Evolutionary conservation across 2,797 vertebrate genomes (phyloP).

Genomic region (Benthosema pterotum): DNA sequence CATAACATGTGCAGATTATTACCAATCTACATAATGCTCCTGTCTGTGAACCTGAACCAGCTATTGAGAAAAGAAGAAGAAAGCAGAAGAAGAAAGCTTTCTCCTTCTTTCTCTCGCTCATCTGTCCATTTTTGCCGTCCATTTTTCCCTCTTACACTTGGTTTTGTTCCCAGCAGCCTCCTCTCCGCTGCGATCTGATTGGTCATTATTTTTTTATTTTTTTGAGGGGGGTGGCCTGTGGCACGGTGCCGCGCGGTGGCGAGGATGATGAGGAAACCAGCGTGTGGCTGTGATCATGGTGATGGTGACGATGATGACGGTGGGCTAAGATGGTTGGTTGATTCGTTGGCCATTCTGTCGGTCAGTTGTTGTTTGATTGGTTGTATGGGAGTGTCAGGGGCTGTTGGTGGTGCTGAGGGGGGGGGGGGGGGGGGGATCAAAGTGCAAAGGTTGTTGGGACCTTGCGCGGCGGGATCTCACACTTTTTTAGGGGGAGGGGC

Average conservation of each 20-base stretch:
- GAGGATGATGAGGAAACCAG: too few species aligned
- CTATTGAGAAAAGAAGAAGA: constrained; percentile 17
- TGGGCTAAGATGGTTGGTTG: constrained; percentile 37
- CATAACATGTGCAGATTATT: too few species aligned
- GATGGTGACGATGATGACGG: constrained; percentile 24
- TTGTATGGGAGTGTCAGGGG: constrained; percentile 27
- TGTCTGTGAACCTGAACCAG: neutral
- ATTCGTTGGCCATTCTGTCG: constrained; percentile 51
- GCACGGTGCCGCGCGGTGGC: constrained; percentile 16
- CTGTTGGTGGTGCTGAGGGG: constrained; percentile 56
- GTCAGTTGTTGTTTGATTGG: constrained; percentile 25
- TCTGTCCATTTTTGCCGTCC: constrained; percentile 37
- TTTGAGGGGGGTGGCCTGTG: constrained; percentile 36
- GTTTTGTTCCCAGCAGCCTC: constrained; percentile 27
- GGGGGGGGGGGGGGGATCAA: constrained; percentile 64
- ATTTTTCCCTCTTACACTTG: constrained; percentile 36
- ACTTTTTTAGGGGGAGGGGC: constrained; percentile 94
- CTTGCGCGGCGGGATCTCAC: constrained; percentile 68
- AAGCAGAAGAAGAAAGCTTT: constrained; percentile 32
- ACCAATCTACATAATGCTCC: too few species aligned
- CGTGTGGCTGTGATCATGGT: constrained; percentile 1
- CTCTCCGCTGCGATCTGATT: constrained; percentile 62
- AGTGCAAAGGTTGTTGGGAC: constrained; percentile 60
- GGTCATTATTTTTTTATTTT: constrained; percentile 42
- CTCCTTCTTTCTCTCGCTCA: constrained; percentile 26